Evolutionary conservation across 2,888 invertebrate genomes (phyloP).

Genomic region (Ophion obscuratus): DNA sequence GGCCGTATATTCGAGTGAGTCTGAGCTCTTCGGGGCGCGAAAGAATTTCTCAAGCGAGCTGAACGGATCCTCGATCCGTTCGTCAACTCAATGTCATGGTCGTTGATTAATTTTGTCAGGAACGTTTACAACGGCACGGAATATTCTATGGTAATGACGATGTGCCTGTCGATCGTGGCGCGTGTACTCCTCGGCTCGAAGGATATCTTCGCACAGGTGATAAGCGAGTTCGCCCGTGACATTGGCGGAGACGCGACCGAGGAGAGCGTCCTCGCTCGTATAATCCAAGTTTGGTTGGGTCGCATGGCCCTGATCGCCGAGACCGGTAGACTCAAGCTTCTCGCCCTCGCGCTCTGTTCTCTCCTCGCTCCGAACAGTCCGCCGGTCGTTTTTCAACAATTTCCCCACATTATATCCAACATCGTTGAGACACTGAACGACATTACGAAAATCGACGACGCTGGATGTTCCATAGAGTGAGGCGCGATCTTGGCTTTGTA

Average conservation of each 20-base stretch:
- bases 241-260: slow-evolving; percentile 85
- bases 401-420: slow-evolving; percentile 90
- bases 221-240: slow-evolving; percentile 75
- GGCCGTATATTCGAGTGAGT: slow-evolving; percentile 87
- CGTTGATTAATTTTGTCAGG: slow-evolving; percentile 82
- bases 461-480: slow-evolving; percentile 87
- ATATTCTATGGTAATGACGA: slow-evolving; percentile 90
- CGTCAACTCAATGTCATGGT: background rate
- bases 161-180: slow-evolving; percentile 91
- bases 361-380: slow-evolving; percentile 89
- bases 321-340: slow-evolving; percentile 92
- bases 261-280: slow-evolving; percentile 88
- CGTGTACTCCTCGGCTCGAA: slow-evolving; percentile 90
- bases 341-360: slow-evolving; percentile 89
- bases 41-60: background rate
- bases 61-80: no score
- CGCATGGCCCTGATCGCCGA: slow-evolving; percentile 92
- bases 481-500: slow-evolving; percentile 71
- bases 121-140: slow-evolving; percentile 89
- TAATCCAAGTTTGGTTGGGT: slow-evolving; percentile 92
- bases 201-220: slow-evolving; percentile 79
- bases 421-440: slow-evolving; percentile 92
- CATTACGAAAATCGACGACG: slow-evolving; percentile 90
- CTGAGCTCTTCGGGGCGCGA: background rate
- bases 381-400: slow-evolving; percentile 88